Percentiles rank a stretch among this genome's conserved stretches.
phyloP scores from a whole-genome alignment of 2,888 invertebrate species.

The Slavum lentiscoides region DNA sequence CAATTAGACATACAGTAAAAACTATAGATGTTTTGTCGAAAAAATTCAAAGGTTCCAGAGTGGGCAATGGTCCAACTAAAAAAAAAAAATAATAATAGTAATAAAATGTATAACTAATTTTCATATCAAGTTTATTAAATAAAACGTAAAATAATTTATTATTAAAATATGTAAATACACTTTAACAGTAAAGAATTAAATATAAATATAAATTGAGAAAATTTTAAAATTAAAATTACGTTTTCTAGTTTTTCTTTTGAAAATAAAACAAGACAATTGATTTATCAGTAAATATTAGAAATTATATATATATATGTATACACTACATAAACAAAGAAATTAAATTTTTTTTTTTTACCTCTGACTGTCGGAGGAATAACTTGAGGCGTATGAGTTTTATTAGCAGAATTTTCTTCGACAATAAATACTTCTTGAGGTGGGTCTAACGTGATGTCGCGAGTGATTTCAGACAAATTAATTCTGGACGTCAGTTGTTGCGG shows the following conservation, averaged over 20 bases:
- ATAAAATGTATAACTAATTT: neutral
- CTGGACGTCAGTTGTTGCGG: conserved; percentile 58
- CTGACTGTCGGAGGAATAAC: conserved; percentile 48
- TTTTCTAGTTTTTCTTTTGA: no score
- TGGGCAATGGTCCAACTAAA: conserved; percentile 47
- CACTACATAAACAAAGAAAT: neutral
- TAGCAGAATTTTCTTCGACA: conserved; percentile 53
- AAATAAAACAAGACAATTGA: no score
- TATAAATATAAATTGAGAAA: no score
- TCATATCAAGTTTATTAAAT: no score
- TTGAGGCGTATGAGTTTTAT: conserved; percentile 26
- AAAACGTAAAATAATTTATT: no score
- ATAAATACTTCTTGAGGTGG: conserved; percentile 57
- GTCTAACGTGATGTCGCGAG: conserved; percentile 57
- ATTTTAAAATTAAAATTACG: no score
- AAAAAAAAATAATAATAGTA: neutral
- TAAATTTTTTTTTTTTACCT: conserved; percentile 12
- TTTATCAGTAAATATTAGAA: no score
- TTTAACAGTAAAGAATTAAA: no score
- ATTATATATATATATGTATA: neutral
- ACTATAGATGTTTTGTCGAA: conserved; percentile 29
- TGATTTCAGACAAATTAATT: conserved; percentile 58
- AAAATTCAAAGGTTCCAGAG: conserved; percentile 44
- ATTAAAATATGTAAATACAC: no score
- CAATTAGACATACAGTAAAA: conserved; percentile 29